Conservation (phyloP, 2,113 vertebrate genomes). For the Dolichallabes microphthalmus region DNA sequence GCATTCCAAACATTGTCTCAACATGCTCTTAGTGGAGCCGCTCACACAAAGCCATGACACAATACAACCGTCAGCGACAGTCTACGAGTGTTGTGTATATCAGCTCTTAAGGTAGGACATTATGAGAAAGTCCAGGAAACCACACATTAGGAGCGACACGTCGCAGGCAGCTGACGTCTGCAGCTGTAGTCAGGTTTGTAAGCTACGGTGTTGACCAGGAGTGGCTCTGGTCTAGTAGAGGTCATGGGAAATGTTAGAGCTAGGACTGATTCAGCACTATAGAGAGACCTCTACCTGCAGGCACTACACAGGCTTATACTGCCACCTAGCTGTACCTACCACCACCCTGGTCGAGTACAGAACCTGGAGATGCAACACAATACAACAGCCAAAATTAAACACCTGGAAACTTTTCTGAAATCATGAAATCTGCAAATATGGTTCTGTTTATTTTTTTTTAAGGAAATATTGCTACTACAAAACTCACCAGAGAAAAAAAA, state of each 20-base stretch:
- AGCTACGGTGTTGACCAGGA: not conserved
- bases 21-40: not conserved
- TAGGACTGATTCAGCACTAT: not conserved
- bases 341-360: constrained; percentile 63
- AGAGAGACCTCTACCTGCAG: constrained; percentile 27
- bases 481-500: constrained; percentile 81
- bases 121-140: not conserved
- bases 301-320: constrained; percentile 55
- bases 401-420: constrained; percentile 29
- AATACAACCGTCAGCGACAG: not conserved
- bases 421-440: not conserved
- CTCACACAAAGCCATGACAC: not conserved
- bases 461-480: not conserved
- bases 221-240: not conserved
- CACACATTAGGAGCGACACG: not conserved
- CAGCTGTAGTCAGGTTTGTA: not conserved
- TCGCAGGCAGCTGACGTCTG: not conserved
- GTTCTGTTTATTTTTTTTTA: not conserved
- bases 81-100: not conserved
- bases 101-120: not conserved
- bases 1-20: not conserved
- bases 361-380: constrained; percentile 64
- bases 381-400: constrained; percentile 48
- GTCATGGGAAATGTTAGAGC: constrained; percentile 39
- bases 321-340: constrained; percentile 64